Base-by-base conservation (phyloP, 2,113 vertebrate genomes). In the Odocoileus virginianus region DNA sequence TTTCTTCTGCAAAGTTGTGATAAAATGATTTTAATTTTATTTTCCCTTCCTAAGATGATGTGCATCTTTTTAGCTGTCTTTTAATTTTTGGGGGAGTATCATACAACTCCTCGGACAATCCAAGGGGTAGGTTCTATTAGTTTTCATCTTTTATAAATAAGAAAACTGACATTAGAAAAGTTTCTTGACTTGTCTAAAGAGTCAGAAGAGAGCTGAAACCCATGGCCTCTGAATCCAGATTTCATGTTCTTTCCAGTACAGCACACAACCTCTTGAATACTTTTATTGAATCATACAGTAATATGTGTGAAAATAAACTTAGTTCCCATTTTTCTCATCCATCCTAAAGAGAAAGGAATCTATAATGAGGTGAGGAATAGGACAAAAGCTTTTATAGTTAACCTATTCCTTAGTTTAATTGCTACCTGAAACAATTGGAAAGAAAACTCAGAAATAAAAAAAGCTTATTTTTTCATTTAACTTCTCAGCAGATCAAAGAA, bases 371-470 rank as follows among this genome's bases (percentile, higher is more conserved):
- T 82, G 27, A 95, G 28, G 60, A 95, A 97, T 16, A 96, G 55
- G 61, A 64, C 52, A 95, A 95, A 83, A 55, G 14, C 47, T 60
- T 94, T 96, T 85, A n/a, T 12, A 45, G 13, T 85, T 95, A 87
- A 91, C 47, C 27, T 85, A 36, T 94, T 78, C 89, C 87, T 89
- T 94, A 28, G 45, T 64, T 86, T 81, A 96, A 45, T 91, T 97
- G 71, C 87, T 88, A 43, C 74, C 27, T 47, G 52, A 9, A 97
- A 28, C 55, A 93, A 58, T 67, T 74, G 2, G 40, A 95, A 96
- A 94, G 95, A 95, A 96, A 89, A 89, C 21, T 89, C 33, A 81
- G 40, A 92, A 96, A 92, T 83, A 76, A 43, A 95, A 95, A 91
- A 57, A 3, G 40, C 54, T 64, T 67, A 94, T 97, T 90, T 15